Percentiles rank a stretch among this genome's conserved stretches.
phyloP scores from a whole-genome alignment of 2,113 vertebrate species.

The Solea solea region DNA sequence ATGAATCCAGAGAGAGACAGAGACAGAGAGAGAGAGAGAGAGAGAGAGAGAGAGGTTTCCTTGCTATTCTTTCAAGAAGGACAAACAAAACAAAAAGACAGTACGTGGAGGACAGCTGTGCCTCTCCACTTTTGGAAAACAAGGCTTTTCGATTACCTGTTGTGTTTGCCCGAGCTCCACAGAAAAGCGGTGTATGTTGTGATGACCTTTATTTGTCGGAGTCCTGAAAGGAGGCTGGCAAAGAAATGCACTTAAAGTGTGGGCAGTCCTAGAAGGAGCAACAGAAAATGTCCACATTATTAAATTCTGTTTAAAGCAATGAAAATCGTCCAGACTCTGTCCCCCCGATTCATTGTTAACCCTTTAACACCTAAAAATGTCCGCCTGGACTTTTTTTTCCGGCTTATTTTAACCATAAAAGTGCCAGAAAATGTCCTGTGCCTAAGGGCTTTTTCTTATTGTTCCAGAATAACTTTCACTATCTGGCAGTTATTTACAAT shows the following conservation, averaged over 20 bases:
- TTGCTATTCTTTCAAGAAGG: conserved; percentile 37
- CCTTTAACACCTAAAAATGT: no score
- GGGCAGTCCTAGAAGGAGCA: not conserved
- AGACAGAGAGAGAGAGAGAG: conserved; percentile 5
- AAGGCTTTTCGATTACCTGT: conserved; percentile 10
- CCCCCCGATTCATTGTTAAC: no score
- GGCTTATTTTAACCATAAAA: no score
- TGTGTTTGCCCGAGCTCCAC: conserved; percentile 16
- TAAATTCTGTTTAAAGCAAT: not conserved
- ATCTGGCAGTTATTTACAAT: no score
- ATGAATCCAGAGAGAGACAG: conserved; percentile 34
- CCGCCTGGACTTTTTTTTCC: no score
- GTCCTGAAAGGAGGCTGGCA: not conserved
- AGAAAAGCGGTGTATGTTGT: conserved; percentile 5
- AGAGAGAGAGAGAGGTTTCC: conserved; percentile 36
- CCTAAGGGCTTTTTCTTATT: no score
- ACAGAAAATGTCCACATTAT: not conserved
- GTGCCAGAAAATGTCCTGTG: no score
- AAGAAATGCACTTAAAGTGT: not conserved
- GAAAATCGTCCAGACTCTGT: no score
- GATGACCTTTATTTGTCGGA: conserved; percentile 2
- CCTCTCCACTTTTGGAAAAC: conserved; percentile 27
- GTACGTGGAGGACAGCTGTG: conserved; percentile 14
- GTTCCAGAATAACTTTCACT: no score
- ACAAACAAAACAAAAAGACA: conserved; percentile 38